Evolutionary conservation across 2,888 invertebrate species (phyloP), one percentile per base, ranked within the genome.

Genomic region (Drosophila kokeensis): DNA sequence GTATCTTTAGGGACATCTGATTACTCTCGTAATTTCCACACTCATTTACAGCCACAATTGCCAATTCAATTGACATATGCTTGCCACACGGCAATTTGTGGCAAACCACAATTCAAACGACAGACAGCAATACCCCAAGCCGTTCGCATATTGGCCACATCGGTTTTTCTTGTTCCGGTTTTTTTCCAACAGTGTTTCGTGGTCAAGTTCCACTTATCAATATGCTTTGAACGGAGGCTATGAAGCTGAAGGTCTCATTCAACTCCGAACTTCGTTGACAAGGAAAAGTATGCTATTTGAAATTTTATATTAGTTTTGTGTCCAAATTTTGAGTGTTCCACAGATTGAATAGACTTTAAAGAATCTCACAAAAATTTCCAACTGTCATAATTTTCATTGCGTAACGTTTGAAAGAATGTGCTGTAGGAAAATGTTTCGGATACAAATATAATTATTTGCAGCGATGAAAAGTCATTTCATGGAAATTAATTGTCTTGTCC

Each of bases 11-110:
- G 63, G 63, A 65, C 69, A 45, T 38, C 68, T 45, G 52, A 69
- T 60, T 69, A 69, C 27, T 45, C 27, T 42, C 13, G 58, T 53
- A 74, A 79, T 77, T 79, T 79, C 27, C 61, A 36, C 66, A 40
- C 65, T 54, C 60, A 74, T 61, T 70, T 74, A 30, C 67, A 57
- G 72, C 58, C 71, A 62, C 73, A 69, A 62, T 57, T 60, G 54
- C 42, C 71, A 61, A 64, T 60, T 59, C 38, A 59, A 65, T 68
- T 58, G 60, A 52, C 52, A 57, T 59, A 73, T 59, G 49, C 63
- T 49, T 52, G 32, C 29, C 29, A 8, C 48, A 30, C 38, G 30
- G 21, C 63, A 70, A 77, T 76, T 77, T 80, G 27, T 59, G 27
- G 24, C 34, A 34, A 34, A 6, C 32, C 38, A n/a, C 54, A 62